phyloP scores from a whole-genome alignment of 2,797 vertebrate genomes.

The Anguilla marmorata region DNA sequence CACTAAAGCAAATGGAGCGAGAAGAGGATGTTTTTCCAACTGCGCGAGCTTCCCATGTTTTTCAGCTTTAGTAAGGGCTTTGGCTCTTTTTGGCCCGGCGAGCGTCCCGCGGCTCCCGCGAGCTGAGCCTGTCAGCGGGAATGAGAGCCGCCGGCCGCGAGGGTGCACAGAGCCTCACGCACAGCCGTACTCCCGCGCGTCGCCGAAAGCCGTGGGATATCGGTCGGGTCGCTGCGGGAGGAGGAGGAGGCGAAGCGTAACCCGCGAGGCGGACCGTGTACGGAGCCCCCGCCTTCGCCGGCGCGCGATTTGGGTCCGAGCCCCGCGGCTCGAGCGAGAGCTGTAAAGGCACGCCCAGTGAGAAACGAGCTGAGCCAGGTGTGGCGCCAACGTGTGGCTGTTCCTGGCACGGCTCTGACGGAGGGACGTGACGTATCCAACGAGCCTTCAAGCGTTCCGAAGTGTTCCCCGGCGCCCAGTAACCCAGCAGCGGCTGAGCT shows the following conservation, averaged over 20 bases:
- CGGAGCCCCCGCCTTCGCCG: background rate
- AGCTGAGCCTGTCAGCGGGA: conserved; percentile 52
- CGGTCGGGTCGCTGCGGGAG: background rate
- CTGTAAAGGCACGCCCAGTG: background rate
- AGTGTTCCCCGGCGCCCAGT: background rate
- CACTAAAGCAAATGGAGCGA: conserved; percentile 7
- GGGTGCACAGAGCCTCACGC: background rate
- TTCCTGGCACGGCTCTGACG: conserved; percentile 8
- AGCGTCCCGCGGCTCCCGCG: background rate
- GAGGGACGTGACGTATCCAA: background rate
- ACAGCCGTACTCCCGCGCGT: background rate
- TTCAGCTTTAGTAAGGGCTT: conserved; percentile 62
- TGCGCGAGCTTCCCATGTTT: conserved; percentile 55
- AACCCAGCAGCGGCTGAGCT: background rate
- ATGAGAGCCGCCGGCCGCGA: conserved; percentile 48
- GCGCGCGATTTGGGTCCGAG: background rate
- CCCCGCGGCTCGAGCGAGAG: too few species aligned
- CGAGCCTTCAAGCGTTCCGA: conserved; percentile 3
- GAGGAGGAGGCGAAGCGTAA: background rate
- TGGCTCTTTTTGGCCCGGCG: conserved; percentile 46
- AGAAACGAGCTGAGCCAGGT: background rate
- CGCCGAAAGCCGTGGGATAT: background rate
- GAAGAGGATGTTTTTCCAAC: conserved; percentile 27
- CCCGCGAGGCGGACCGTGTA: background rate
- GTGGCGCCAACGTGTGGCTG: conserved; percentile 18